phyloP scores from a whole-genome alignment of 92 coral and sea anemone genomes.

The Scolanthus callimorphus region DNA sequence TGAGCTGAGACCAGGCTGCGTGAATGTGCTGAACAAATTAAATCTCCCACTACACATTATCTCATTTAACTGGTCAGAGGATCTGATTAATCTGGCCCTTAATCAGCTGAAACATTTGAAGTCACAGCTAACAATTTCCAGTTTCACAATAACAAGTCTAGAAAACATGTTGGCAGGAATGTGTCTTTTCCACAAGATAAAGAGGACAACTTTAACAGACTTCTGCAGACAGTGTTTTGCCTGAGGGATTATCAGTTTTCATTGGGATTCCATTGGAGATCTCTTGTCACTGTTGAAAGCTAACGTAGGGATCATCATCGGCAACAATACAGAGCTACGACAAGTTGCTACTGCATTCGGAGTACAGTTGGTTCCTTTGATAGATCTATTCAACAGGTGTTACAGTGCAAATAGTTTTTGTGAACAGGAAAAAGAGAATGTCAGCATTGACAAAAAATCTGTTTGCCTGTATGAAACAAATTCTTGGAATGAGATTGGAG shows the following conservation, averaged over 20 bases:
- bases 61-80: constrained; percentile 90
- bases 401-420: too few relatives aligned
- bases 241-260: constrained; percentile 58
- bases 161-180: constrained; percentile 38
- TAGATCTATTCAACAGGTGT: constrained; percentile 21
- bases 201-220: constrained; percentile 56
- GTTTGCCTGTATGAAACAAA: constrained; percentile 43
- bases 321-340: constrained; percentile 56
- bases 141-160: constrained; percentile 53
- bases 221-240: constrained; percentile 17
- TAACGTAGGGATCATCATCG: constrained; percentile 86
- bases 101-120: constrained; percentile 51
- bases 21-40: constrained; percentile 59
- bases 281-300: constrained; percentile 75
- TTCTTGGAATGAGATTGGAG: constrained; percentile 90
- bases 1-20: constrained; percentile 65
- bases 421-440: background rate
- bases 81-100: constrained; percentile 65
- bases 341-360: constrained; percentile 86
- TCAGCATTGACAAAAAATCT: background rate
- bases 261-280: constrained; percentile 88
- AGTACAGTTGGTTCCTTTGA: constrained; percentile 54
- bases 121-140: constrained; percentile 74
- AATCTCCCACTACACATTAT: constrained; percentile 75
- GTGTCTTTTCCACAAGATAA: constrained; percentile 76